Evolutionary conservation across 2,113 vertebrate genomes (phyloP), one percentile per base, ranked within the genome.

Genomic region (Myiagra hebetior): DNA sequence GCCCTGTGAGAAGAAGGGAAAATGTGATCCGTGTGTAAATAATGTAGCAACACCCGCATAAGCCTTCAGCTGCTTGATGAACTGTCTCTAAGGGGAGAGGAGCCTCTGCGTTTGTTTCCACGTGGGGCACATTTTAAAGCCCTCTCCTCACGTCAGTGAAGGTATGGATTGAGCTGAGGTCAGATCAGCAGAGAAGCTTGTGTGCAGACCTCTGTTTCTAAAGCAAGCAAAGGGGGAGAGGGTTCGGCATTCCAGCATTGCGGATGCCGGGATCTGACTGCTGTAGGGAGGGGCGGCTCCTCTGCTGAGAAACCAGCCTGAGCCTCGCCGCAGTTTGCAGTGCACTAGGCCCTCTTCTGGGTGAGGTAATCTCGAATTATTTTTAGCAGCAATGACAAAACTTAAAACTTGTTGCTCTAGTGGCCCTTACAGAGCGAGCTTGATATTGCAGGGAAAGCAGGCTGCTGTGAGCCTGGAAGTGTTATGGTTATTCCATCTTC

Each of bases 291-390:
- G 81, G 65, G 77, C 5, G 0, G 11, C 46, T 57, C 21, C 28
- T 56, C 62, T 3, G 37, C 91, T 91, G 27, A 0, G 1, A 75
- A 87, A 27, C 56, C 52, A 52, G 56, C 1, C 74, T n/a, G 68
- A 95, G 89, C 50, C 55, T 86, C 33, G 0, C 80, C 91, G 80
- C 69, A 84, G 89, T 16, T 31, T 44, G 83, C 69, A 68, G 85
- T 69, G 63, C 79, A 28, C 72, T 80, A 70, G 75, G 68, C 47
- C 39, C 30, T 87, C 83, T 69, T 91, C 74, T 64, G 73, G 57
- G 49, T 95, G 89, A 97, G 49, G 91, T 96, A 91, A 96, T 96
- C 93, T 79, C 39, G 3, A 89, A 65, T 68, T 96, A 95, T 95
- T 95, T 95, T 97, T 95, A 96, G 95, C 89, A 91, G 65, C 16